Evolutionary conservation across 2,797 vertebrate species (phyloP).

Genomic region (Bradypodion ventrale): DNA sequence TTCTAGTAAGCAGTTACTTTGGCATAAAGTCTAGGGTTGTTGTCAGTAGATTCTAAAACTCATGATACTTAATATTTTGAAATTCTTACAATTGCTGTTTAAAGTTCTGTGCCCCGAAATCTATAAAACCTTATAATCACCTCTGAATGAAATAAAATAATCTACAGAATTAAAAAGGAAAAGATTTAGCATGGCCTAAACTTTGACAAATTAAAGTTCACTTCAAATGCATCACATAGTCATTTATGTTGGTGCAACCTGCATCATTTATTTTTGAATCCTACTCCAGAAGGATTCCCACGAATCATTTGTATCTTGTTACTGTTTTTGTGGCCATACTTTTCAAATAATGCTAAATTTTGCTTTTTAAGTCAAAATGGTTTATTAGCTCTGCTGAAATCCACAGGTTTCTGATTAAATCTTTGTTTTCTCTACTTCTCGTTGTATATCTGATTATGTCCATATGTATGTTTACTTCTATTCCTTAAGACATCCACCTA

Average conservation of each 20-base stretch:
- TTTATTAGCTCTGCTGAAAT: background rate
- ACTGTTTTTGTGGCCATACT: background rate
- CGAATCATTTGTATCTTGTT: background rate
- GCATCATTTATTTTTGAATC: background rate
- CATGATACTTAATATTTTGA: too few species aligned
- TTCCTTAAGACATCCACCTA: background rate
- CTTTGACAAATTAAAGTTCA: background rate
- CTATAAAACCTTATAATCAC: too few species aligned
- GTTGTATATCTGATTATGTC: background rate
- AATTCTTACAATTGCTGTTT: too few species aligned
- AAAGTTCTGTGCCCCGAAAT: too few species aligned
- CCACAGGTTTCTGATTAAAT: background rate
- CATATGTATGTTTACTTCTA: background rate
- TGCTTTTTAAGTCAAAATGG: background rate
- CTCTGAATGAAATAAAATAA: background rate
- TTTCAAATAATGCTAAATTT: background rate
- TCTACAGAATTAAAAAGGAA: background rate
- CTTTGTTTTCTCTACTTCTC: background rate
- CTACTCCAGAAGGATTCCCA: background rate
- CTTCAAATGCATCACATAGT: background rate
- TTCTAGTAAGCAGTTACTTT: too few species aligned
- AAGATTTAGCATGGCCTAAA: background rate
- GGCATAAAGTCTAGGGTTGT: too few species aligned
- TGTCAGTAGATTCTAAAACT: too few species aligned
- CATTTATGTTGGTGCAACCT: background rate